Conservation (phyloP, 2,113 vertebrate species). For the Hypomesus transpacificus region DNA sequence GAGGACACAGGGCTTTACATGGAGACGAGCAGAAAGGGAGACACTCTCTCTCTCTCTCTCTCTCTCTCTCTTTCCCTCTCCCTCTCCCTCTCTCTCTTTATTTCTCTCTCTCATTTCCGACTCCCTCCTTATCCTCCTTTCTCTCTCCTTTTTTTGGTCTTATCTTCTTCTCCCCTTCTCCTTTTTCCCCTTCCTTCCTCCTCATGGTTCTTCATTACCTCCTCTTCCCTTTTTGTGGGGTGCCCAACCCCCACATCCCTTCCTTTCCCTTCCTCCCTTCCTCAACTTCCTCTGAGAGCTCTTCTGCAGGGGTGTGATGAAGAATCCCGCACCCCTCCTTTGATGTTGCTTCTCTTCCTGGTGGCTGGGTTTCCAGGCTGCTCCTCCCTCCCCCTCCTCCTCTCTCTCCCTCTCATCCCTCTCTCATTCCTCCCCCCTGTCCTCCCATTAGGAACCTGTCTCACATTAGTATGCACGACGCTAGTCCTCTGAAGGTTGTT, state of each 20-base stretch:
- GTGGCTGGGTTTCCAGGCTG: constrained; percentile 39
- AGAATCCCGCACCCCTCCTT: constrained; percentile 11
- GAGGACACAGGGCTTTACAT: constrained; percentile 44
- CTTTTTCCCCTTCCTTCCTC: too few species aligned
- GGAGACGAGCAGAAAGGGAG: constrained; percentile 39
- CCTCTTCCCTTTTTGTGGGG: too few species aligned
- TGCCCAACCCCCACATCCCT: too few species aligned
- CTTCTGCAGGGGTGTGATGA: background rate
- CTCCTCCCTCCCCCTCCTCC: constrained; percentile 22
- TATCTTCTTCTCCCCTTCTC: too few species aligned
- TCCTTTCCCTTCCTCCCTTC: too few species aligned
- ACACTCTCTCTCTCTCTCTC: constrained; percentile 2
- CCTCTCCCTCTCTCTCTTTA: too few species aligned
- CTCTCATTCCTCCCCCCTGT: background rate
- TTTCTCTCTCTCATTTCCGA: too few species aligned
- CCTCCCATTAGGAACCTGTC: constrained; percentile 28
- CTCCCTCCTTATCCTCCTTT: too few species aligned
- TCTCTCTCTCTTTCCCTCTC: background rate
- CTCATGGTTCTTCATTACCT: too few species aligned
- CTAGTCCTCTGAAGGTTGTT: constrained; percentile 29
- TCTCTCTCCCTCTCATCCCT: background rate
- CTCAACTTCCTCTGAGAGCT: too few species aligned
- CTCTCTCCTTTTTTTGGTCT: too few species aligned
- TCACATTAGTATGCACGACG: constrained; percentile 38
- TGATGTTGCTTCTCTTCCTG: constrained; percentile 32